Base-by-base conservation (phyloP, 2,888 invertebrate genomes). In the Drosophila neotestacea region DNA sequence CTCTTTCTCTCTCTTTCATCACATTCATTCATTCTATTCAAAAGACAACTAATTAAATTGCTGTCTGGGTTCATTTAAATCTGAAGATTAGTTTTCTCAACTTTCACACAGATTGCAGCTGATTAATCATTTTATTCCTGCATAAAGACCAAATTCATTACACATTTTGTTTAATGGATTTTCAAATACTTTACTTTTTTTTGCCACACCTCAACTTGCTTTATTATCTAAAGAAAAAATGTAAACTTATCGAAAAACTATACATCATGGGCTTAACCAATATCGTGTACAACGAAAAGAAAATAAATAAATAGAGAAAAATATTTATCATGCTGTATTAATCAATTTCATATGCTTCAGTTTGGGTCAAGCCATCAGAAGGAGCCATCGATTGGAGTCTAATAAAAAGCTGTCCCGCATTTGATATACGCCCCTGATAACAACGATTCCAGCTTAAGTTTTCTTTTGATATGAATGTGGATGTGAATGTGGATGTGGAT, bases 291-390 rank as follows among this genome's bases (percentile, higher is more conserved):
- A 34, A 32, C 32, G 7, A 32, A 32, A 32, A 68, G 44, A 54
- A 52, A 73, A 56, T 69, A 70, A 75, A 66, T 48, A 68, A 42
- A 69, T 63, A 67, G 52, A 59, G 62, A 39, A 68, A 82, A 72
- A 77, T 85, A 87, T 85, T 86, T 85, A 86, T 86, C 85, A 87
- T 76, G 80, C 73, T 70, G 83, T 73, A 87, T 86, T 85, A 87
- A 85, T 86, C 85, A 86, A 85, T 85, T 84, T 84, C 70, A 83
- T 83, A 83, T 85, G 84, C 75, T 48, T 66, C 73, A 71, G 54
- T 47, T 51, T 41, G 39, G 38, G 41, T 27, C 62, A 48, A 41
- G 34, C 46, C 22, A 22, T 22, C 22, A 22, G 39, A 47, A 72
- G 59, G 70, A 59, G 52, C 54, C 54, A 61, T 36, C 47, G 42